These are phyloP conservation scores for Scolopax rusticola DNA, from an alignment of 2,797 vertebrate genomes.

Conservation along the genomic window DNA sequence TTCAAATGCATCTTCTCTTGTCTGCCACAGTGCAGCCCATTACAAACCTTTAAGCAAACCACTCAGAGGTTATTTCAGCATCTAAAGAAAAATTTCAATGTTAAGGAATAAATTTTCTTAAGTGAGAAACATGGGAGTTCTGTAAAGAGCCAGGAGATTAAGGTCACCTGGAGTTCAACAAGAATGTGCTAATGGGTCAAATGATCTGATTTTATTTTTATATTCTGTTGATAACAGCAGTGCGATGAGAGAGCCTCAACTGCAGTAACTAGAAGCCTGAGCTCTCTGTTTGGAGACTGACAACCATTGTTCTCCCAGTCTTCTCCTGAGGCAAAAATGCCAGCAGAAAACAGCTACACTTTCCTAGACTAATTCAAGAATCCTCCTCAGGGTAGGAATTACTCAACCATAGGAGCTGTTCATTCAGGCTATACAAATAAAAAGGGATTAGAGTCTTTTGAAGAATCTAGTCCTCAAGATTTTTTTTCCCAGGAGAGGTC, in stretches of 20 bases:
- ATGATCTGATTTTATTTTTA: conserved; percentile 58
- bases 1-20: background rate
- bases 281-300: background rate
- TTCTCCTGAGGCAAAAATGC: conserved; percentile 45
- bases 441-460: conserved; percentile 58
- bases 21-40: background rate
- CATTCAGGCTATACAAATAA: conserved; percentile 59
- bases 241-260: background rate
- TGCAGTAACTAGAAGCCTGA: background rate
- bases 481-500: conserved; percentile 55
- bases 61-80: background rate
- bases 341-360: conserved; percentile 54
- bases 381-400: conserved; percentile 60
- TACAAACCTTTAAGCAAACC: background rate
- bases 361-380: conserved; percentile 52
- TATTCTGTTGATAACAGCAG: conserved; percentile 19
- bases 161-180: conserved; percentile 55
- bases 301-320: conserved; percentile 26
- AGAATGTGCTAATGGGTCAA: conserved; percentile 52
- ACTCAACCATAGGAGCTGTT: conserved; percentile 44
- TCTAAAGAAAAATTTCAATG: background rate
- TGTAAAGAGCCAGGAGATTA: background rate
- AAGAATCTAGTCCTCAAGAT: conserved; percentile 68
- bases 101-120: background rate
- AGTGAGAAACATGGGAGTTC: background rate